A percentile compares a stretch with the other conserved stretches of the same genome.
Evolutionary conservation across 2,113 vertebrate species (phyloP).

Genomic region (Lanius collurio): DNA sequence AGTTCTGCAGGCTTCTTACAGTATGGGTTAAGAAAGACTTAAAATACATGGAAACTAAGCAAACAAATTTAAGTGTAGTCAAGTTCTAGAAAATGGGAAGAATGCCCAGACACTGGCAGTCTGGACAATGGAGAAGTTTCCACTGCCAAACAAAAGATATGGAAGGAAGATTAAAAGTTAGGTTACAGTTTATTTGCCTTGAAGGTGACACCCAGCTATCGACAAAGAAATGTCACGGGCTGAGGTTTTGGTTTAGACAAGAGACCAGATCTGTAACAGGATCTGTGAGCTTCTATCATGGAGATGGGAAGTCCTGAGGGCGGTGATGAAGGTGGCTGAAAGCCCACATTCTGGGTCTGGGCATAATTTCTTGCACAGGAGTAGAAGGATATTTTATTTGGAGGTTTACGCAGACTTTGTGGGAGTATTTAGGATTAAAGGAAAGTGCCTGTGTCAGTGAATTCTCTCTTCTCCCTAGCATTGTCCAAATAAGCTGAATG

Average conservation of each 20-base stretch:
- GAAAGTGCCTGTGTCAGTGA: background rate
- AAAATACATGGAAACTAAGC: background rate
- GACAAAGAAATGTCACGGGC: background rate
- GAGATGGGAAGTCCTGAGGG: background rate
- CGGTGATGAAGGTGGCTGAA: background rate
- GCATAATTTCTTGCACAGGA: background rate
- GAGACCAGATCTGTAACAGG: background rate
- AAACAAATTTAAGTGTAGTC: background rate
- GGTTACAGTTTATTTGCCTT: background rate
- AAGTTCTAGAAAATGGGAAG: background rate
- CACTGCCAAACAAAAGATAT: background rate
- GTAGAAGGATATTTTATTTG: background rate
- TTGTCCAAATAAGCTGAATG: background rate
- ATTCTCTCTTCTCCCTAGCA: background rate
- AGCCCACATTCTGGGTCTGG: background rate
- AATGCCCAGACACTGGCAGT: background rate
- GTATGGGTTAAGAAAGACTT: background rate
- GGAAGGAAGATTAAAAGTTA: background rate
- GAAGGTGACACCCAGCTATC: background rate
- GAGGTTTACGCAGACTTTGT: accelerated
- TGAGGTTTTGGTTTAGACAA: background rate
- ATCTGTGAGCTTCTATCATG: background rate
- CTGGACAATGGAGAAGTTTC: background rate
- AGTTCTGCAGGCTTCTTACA: background rate
- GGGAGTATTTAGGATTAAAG: background rate